phyloP scores from a whole-genome alignment of 2,113 vertebrate species.

The Syngnathus floridae region DNA sequence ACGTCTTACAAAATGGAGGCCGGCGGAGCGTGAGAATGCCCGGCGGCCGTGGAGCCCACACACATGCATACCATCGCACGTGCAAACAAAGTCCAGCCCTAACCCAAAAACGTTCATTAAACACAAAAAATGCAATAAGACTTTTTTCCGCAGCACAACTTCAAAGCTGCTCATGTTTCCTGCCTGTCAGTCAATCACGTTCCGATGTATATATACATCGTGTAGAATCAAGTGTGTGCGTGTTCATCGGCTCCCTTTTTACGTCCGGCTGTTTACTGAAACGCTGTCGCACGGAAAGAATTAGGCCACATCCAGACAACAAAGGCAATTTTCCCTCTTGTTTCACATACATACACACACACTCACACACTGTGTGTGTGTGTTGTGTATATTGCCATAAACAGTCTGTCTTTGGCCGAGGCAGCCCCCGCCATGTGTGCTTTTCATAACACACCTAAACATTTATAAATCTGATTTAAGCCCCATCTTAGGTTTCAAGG shows the following conservation, averaged over 20 bases:
- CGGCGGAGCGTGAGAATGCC: constrained; percentile 39
- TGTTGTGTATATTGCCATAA: constrained; percentile 19
- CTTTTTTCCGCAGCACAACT: constrained; percentile 46
- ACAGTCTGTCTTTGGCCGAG: constrained; percentile 32
- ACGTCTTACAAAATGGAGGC: constrained; percentile 15
- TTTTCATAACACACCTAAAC: constrained; percentile 78
- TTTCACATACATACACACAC: constrained; percentile 41
- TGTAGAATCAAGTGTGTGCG: constrained; percentile 38
- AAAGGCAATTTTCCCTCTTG: constrained; percentile 47
- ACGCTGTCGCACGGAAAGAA: constrained; percentile 58
- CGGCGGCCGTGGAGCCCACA: constrained; percentile 20
- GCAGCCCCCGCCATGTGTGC: constrained; percentile 52
- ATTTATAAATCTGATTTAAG: constrained; percentile 80
- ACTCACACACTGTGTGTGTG: background rate
- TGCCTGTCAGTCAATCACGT: constrained; percentile 58
- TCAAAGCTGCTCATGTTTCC: constrained; percentile 59
- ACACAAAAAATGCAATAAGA: constrained; percentile 33
- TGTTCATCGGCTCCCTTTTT: constrained; percentile 39
- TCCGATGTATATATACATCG: constrained; percentile 55
- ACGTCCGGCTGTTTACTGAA: constrained; percentile 61
- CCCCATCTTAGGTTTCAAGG: constrained; percentile 72
- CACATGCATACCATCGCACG: constrained; percentile 14
- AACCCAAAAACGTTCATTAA: background rate
- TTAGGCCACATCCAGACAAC: constrained; percentile 45
- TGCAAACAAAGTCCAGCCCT: constrained; percentile 14